Base-by-base conservation (phyloP, 2,888 invertebrate genomes). In the Ormia ochracea region DNA sequence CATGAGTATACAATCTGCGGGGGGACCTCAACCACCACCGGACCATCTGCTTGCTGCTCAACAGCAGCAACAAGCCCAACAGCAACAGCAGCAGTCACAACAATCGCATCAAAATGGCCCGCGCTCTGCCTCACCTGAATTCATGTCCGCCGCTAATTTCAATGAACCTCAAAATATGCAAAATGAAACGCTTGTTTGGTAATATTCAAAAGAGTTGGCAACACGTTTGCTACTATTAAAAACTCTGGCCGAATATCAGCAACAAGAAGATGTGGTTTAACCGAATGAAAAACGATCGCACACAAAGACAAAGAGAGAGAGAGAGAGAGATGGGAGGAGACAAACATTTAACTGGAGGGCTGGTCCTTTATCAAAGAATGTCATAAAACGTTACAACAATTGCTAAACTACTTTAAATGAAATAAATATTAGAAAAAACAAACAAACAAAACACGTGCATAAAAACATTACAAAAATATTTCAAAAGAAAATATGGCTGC, bases 131-230 rank as follows among this genome's bases (percentile, higher is more conserved):
- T 94, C 94, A 84, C 94, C 94, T 56, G 94, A 94, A 90, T 94
- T 94, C 91, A 93, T 94, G 91, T 90, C 90, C 70, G 90, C 91
- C 73, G 92, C 92, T 73, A 92, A 91, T 84, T 93, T 93, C 87
- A 91, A 92, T 84, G 94, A 94, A 89, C 93, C 93, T 84, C 93
- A 93, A 89, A 93, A 93, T 90, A 91, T 92, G 90, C 92, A 93
- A 88, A 94, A 93, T 90, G 94, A 94, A 89, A 93, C 93, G 69
- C 91, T 94, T 87, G 94, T 94, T 91, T 94, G 94, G 94, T 94
- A 93, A 90, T 90, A 88, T 88, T 87, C 88, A 83, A 88, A 87
- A 88, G 87, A 88, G 85, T 86, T 88, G 88, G 88, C 88, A 86
- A 88, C 86, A 85, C 88, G 88, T 82, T 85, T 88, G 86, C 86